A percentile compares a stretch with the other conserved stretches of the same genome.
phyloP scores from a whole-genome alignment of 2,888 invertebrate genomes.

The Dicyrtomina minuta region DNA sequence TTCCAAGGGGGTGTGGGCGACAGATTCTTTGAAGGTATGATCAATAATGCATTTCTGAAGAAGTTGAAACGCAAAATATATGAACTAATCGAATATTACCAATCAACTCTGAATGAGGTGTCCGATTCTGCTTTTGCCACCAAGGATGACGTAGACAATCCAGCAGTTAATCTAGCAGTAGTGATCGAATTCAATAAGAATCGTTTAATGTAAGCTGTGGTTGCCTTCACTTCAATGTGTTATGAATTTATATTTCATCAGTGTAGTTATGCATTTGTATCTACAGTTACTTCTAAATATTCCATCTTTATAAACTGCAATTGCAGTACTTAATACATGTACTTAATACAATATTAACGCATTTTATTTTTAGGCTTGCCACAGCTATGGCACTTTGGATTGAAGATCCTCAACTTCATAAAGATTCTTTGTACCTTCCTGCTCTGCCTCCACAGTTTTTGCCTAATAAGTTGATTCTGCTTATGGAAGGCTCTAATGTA shows the following conservation, averaged over 20 bases:
- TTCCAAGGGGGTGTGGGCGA: conserved; percentile 68
- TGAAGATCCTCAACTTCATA: conserved; percentile 74
- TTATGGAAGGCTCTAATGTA: conserved; percentile 66
- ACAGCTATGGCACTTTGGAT: conserved; percentile 72
- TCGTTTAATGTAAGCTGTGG: conserved; percentile 56
- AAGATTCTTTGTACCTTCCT: conserved; percentile 66
- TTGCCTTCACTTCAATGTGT: background rate
- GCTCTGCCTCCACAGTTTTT: conserved; percentile 74
- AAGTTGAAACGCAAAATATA: conserved; percentile 69
- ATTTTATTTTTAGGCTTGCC: conserved; percentile 64
- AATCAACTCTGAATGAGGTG: conserved; percentile 55
- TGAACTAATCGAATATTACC: conserved; percentile 65
- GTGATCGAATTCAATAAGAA: conserved; percentile 47
- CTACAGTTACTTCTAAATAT: too few relatives aligned
- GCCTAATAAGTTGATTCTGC: conserved; percentile 64
- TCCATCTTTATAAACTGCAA: too few relatives aligned
- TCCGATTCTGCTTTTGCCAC: conserved; percentile 14
- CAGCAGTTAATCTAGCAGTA: conserved; percentile 43
- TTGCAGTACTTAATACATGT: too few relatives aligned
- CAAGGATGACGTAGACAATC: conserved; percentile 33
- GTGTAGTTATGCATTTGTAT: too few relatives aligned
- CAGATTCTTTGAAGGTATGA: conserved; percentile 72
- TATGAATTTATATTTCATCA: too few relatives aligned
- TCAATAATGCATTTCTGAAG: conserved; percentile 67
- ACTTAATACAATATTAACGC: too few relatives aligned